Conservation (phyloP, 2,797 vertebrate genomes). For the Synaphobranchus kaupii region DNA sequence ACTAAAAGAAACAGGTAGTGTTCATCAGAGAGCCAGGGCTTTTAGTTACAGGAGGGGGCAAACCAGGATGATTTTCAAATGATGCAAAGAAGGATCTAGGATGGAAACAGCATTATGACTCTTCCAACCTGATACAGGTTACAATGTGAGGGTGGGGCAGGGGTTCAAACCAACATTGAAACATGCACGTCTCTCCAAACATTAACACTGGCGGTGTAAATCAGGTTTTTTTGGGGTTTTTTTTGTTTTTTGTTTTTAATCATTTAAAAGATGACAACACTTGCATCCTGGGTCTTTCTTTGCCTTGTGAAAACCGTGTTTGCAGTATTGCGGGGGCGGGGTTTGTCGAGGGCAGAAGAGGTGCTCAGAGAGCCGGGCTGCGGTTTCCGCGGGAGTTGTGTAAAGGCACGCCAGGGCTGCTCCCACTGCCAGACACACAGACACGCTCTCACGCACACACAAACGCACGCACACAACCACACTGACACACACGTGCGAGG, state of each 20-base stretch:
- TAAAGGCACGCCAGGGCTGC: constrained; percentile 83
- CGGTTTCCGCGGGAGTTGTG: constrained; percentile 73
- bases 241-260: constrained; percentile 58
- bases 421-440: constrained; percentile 74
- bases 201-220: constrained; percentile 59
- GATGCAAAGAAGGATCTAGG: constrained; percentile 69
- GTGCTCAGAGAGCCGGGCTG: constrained; percentile 64
- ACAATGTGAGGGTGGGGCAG: constrained; percentile 68
- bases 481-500: constrained; percentile 61
- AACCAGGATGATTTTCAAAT: constrained; percentile 72
- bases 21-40: constrained; percentile 66
- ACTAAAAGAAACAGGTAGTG: constrained; percentile 62
- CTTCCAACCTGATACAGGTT: constrained; percentile 83
- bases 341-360: constrained; percentile 25
- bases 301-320: constrained; percentile 75
- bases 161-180: constrained; percentile 62
- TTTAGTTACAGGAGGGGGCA: constrained; percentile 54
- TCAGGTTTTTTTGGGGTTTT: constrained; percentile 60
- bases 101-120: constrained; percentile 56
- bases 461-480: constrained; percentile 53
- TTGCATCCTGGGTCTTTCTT: constrained; percentile 71
- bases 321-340: constrained; percentile 60
- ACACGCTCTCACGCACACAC: constrained; percentile 61
- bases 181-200: constrained; percentile 62
- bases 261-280: constrained; percentile 36